Evolutionary conservation across 2,797 vertebrate genomes (phyloP).

Genomic region (Diglossa cyanea): DNA sequence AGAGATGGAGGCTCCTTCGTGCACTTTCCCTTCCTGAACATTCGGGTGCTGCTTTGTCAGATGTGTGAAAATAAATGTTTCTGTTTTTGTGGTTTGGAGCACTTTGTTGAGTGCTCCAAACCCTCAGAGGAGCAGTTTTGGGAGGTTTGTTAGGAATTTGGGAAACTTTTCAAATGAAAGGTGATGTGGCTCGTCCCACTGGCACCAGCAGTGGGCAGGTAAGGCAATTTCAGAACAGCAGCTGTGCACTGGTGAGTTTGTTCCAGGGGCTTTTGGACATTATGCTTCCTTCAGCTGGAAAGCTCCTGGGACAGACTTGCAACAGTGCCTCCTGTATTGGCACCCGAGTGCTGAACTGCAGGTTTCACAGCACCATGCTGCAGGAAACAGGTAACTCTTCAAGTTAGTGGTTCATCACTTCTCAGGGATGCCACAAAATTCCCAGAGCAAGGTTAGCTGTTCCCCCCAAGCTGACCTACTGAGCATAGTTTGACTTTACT

Average conservation of each 20-base stretch:
- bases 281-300: fast-evolving
- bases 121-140: background rate
- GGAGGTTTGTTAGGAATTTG: background rate
- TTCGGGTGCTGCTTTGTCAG: background rate
- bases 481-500: constrained; percentile 18
- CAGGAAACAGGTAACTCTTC: background rate
- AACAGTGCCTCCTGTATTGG: background rate
- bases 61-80: background rate
- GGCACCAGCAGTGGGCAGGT: background rate
- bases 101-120: background rate
- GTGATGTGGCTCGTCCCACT: fast-evolving
- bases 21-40: background rate
- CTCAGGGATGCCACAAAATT: background rate
- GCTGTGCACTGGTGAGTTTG: fast-evolving
- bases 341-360: background rate
- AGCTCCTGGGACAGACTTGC: background rate
- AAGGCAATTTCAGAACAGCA: background rate
- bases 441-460: background rate
- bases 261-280: fast-evolving
- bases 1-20: background rate
- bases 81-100: background rate
- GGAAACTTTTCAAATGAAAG: background rate
- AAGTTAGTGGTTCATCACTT: background rate
- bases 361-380: background rate
- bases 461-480: background rate